Evolutionary conservation across 1,140 invertebrate genomes (phyloP), one percentile per base, ranked within the genome.

Genomic region (Lethrus apterus): DNA sequence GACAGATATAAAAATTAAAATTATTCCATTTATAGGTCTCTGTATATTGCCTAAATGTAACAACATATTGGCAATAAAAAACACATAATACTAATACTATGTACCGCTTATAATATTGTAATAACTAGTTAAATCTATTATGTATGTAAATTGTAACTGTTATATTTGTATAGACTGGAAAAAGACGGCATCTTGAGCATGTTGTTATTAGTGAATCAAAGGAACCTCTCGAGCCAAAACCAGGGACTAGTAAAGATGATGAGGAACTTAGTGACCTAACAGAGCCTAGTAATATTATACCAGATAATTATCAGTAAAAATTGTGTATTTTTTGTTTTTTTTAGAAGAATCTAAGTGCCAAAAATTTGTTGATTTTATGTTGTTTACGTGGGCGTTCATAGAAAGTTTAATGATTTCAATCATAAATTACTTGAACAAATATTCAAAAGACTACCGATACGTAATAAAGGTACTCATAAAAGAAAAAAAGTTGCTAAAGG

Each of bases 361-460:
- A 43, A 61, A 55, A 52, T 34, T 55, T 5, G n/a, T 58, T 10
- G 46, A 51, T 42, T 18, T 35, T 2, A 1, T 58, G 8, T 11
- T 57, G 17, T 65, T 65, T 29, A 34, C 56, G 1, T 71, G 75
- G 68, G 81, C 80, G 5, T 81, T 94, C 46, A 64, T 92, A 18
- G 81, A 85, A 56, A 93, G 91, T 56, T 70, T 83, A 8, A 77
- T 95, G 60, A 84, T 93, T 10, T 89, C 88, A n/a, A 60, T 90
- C n/a, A 96, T 91, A 3, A 78, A 75, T 35, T 80, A 84, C 48
- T 69, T 97, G 23, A 94, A 97, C 71, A 76, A 74, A 50, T 85
- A 93, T 49, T 97, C 93, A 0, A 75, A 84, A 20, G 92, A 97
- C 69, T 96, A 97, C 70, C 77, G 94, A 56, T 93, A 92, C 62